Base-by-base conservation (phyloP, 2,888 invertebrate genomes). In the Lysandra coridon region DNA sequence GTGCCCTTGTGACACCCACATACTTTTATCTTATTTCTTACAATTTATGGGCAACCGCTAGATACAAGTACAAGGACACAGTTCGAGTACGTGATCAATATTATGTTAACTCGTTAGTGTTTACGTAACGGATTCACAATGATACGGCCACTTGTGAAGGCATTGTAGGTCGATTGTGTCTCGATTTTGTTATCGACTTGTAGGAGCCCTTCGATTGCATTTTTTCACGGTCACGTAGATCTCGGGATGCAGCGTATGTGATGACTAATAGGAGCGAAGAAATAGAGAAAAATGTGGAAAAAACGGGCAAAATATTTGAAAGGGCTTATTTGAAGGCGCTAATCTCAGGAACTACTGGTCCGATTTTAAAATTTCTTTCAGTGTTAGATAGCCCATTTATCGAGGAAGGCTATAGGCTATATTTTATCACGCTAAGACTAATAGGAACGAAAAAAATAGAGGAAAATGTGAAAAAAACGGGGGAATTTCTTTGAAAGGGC, bases 41-140 rank as follows among this genome's bases (percentile, higher is more conserved):
- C 10, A 57, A 74, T 73, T 37, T 49, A 14, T 44, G 62, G 62
- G 7, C 49, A 30, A 40, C 62, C 7, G 75, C 40, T 23, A 79
- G 69, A 80, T 81, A 78, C 79, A 80, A 60, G 78, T 69, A 33
- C 83, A 83, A 83, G 83, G 82, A 79, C 82, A 78, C 80, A 81
- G 79, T 77, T 69, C 60, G 60, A 81, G 75, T 80, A 80, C 79
- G 79, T 79, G 78, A 81, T 81, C 79, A 73, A 80, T 80, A 80
- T 81, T 80, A 80, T 81, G 79, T 81, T 80, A 80, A 81, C 79
- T 73, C 69, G 79, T 40, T 78, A 49, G 73, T 78, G 79, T 78
- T 64, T 77, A 77, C 80, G 77, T 76, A 80, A 77, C 80, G 74
- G 62, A 79, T 64, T 62, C 49, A 64, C 75, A 64, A 75, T 75